Conservation (phyloP, 2,113 vertebrate genomes). For the Desmodus rotundus region DNA sequence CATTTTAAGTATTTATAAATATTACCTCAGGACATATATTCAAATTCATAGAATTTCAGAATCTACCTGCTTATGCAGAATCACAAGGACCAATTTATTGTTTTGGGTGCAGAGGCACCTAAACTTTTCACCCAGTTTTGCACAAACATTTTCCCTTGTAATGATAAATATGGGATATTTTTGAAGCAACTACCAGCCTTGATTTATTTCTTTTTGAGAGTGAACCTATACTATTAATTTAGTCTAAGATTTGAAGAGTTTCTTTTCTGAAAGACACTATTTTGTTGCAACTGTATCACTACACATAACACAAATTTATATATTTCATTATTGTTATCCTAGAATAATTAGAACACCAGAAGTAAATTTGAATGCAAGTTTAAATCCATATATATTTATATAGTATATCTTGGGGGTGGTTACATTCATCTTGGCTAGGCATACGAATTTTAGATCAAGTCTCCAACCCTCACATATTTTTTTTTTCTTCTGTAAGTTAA, state of each 20-base stretch:
- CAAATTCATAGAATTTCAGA: neutral
- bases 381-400: neutral
- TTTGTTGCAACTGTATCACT: neutral
- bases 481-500: neutral
- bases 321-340: neutral
- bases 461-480: neutral
- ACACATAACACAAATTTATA: neutral
- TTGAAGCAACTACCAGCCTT: neutral
- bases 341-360: neutral
- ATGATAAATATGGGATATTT: neutral
- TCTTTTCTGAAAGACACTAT: neutral
- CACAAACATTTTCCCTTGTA: neutral
- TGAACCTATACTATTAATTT: neutral
- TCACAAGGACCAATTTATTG: neutral
- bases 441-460: neutral
- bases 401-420: neutral
- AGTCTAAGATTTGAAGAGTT: neutral
- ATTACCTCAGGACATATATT: neutral
- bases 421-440: neutral
- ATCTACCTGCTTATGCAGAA: neutral
- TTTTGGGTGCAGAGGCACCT: neutral
- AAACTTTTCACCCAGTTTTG: neutral
- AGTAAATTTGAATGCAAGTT: neutral
- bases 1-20: slow-evolving; percentile 2
- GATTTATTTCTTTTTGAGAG: neutral